Conservation (phyloP, 2,888 invertebrate species). For the Alcis repandata region DNA sequence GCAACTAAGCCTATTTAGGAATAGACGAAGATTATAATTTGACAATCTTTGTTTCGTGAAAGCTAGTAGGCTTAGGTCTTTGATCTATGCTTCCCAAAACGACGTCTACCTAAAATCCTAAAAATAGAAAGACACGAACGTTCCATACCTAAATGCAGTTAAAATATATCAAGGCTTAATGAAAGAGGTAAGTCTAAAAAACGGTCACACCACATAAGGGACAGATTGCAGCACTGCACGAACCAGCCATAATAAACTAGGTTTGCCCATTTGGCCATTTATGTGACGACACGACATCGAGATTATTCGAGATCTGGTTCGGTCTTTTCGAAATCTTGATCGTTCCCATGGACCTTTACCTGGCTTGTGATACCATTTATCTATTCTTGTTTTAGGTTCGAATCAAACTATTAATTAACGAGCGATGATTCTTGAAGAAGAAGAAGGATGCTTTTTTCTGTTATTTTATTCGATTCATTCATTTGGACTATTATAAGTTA, state of each 20-base stretch:
- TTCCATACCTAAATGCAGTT: too few relatives aligned
- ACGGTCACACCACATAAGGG: slow-evolving; percentile 5
- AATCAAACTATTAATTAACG: neutral
- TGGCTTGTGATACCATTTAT: neutral
- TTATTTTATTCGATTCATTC: too few relatives aligned
- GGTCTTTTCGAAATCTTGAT: slow-evolving; percentile 34
- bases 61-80: too few relatives aligned
- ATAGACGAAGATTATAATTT: too few relatives aligned
- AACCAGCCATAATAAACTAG: slow-evolving; percentile 36
- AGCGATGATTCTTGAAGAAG: neutral
- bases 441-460: neutral
- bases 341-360: slow-evolving; percentile 34
- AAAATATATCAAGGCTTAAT: too few relatives aligned
- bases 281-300: slow-evolving; percentile 37
- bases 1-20: too few relatives aligned
- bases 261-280: slow-evolving; percentile 32
- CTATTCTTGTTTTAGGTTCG: too few relatives aligned
- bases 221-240: slow-evolving; percentile 30
- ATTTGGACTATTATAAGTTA: too few relatives aligned
- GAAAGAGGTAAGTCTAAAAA: neutral
- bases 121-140: too few relatives aligned
- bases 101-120: too few relatives aligned
- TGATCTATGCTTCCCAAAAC: too few relatives aligned
- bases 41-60: too few relatives aligned
- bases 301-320: slow-evolving; percentile 34